These are phyloP conservation scores for Rhabdomys dilectus DNA, from an alignment of 2,113 vertebrate species.

Conservation along the genomic window DNA sequence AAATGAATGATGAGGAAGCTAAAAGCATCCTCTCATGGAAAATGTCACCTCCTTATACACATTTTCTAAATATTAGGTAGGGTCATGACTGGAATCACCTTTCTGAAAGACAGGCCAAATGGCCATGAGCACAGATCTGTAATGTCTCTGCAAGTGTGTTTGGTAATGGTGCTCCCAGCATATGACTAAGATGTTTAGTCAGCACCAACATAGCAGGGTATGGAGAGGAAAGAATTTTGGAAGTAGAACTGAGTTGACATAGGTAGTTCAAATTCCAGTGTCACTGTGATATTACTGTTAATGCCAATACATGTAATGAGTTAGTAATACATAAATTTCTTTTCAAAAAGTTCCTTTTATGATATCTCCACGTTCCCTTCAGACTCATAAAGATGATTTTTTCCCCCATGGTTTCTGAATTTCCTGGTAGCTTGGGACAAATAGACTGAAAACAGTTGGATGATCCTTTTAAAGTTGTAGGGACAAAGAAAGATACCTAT, in stretches of 20 bases:
- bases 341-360: not conserved
- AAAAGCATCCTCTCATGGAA: not conserved
- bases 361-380: no score
- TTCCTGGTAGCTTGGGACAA: not conserved
- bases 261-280: not conserved
- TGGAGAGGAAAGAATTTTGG: not conserved
- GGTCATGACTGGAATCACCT: not conserved
- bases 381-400: not conserved
- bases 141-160: accelerated
- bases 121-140: not conserved
- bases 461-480: not conserved
- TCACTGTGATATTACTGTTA: not conserved
- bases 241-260: not conserved
- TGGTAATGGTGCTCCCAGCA: accelerated
- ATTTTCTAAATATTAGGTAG: not conserved
- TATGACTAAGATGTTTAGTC: not conserved
- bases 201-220: not conserved
- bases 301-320: not conserved
- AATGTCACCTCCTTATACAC: not conserved
- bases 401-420: not conserved
- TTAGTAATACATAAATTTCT: not conserved
- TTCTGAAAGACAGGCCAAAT: not conserved
- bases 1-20: not conserved
- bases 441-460: not conserved
- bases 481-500: not conserved